These are phyloP conservation scores for Epistrophe eligans DNA, from an alignment of 2,888 invertebrate species.

Conservation along the genomic window DNA sequence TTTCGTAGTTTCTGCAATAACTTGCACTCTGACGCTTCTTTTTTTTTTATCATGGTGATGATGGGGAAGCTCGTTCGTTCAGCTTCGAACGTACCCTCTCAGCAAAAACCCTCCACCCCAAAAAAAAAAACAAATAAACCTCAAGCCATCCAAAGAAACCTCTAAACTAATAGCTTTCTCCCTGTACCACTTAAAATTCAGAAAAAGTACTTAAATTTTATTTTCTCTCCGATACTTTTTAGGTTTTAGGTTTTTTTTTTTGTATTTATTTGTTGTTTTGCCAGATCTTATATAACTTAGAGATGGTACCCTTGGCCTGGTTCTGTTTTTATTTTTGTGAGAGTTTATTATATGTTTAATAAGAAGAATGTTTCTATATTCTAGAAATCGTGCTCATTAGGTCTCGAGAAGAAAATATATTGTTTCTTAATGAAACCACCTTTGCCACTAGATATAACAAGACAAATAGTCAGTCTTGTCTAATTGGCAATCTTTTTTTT, in stretches of 20 bases:
- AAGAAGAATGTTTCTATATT: slow-evolving; percentile 18
- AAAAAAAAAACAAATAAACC: slow-evolving; percentile 1
- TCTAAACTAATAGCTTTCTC: slow-evolving; percentile 69
- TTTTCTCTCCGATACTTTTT: slow-evolving; percentile 45
- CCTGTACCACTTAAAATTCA: slow-evolving; percentile 64
- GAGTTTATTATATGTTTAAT: slow-evolving; percentile 37
- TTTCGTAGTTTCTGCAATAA: slow-evolving; percentile 33
- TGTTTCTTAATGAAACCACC: slow-evolving; percentile 31
- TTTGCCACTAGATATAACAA: slow-evolving; percentile 24
- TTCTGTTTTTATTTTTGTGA: neutral
- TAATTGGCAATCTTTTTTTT: slow-evolving; percentile 62
- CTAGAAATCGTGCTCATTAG: slow-evolving; percentile 57
- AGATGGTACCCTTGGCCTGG: slow-evolving; percentile 44
- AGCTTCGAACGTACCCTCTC: slow-evolving; percentile 7
- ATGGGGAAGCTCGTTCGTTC: slow-evolving; percentile 1
- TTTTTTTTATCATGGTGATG: slow-evolving; percentile 16
- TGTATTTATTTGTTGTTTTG: neutral
- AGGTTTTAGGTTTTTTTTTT: neutral
- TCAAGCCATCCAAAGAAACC: slow-evolving; percentile 55
- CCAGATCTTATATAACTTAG: neutral
- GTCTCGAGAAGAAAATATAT: slow-evolving; percentile 20
- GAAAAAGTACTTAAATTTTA: slow-evolving; percentile 66
- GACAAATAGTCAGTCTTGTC: slow-evolving; percentile 56
- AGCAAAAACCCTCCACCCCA: neutral
- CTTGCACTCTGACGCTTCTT: slow-evolving; percentile 36